Evolutionary conservation across 2,797 vertebrate species (phyloP), one percentile per base, ranked within the genome.

Genomic region (Hippopotamyrus pictus): DNA sequence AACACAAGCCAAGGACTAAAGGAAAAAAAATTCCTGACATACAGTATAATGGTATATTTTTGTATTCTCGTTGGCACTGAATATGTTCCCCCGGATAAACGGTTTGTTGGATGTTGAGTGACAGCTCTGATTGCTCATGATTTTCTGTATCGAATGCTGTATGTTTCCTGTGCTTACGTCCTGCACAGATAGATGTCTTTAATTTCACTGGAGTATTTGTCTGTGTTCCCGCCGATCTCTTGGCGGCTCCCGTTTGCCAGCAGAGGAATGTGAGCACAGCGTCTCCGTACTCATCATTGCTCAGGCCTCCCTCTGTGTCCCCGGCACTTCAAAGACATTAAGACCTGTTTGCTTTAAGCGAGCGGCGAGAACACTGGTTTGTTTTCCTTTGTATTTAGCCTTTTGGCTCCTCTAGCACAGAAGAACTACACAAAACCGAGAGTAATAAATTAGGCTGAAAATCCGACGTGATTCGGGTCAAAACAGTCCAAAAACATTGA

Each of bases 301-400:
- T 57, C 79, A 69, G 12, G n/a, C 48, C 88, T 54, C 76, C 88
- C 82, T 44, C 89, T 86, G 54, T 53, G 79, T 86, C 48, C 3
- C 51, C 33, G 14, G 59, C 89, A 25, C 89, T 88, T 88, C 79
- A 88, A 90, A 90, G 89, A 25, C 73, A n/a, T 41, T 25, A 82
- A 59, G 65, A 46, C 87, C 25, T 73, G 87, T 90, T 90, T 90
- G 48, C 53, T 88, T 90, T 88, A 54, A 46, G 73, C 69, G 54
- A n/a, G 37, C 54, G 17, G 25, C 57, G 33, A 12, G 22, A 44
- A 33, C 37, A 44, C 48, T 50, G 83, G 86, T 88, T 90, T 90
- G 86, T 90, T 89, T 84, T 84, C 65, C 89, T 89, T 89, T 59
- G 86, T 65, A 19, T 88, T 82, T 65, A 86, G 69, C 89, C 86